Conservation (phyloP, 2,888 invertebrate species). For the Toxonevra muliebris region DNA sequence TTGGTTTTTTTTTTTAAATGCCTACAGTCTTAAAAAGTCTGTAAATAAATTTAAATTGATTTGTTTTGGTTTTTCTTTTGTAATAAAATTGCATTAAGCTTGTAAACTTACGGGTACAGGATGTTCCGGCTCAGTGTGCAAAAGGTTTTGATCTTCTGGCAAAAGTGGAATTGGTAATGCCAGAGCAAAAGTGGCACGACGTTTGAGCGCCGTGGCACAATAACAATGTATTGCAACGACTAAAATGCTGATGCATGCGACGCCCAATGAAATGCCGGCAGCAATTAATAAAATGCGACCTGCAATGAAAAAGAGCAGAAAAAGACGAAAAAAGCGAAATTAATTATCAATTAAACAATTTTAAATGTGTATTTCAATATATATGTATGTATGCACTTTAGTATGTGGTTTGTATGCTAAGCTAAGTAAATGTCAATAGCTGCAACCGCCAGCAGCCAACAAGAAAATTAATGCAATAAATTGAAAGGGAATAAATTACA, state of each 20-base stretch:
- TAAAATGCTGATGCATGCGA: constrained; percentile 57
- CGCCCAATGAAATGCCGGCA: constrained; percentile 58
- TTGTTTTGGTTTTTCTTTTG: neutral
- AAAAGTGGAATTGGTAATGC: constrained; percentile 62
- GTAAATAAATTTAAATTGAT: neutral
- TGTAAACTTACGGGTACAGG: constrained; percentile 65
- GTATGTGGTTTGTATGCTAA: too few relatives aligned
- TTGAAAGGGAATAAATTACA: too few relatives aligned
- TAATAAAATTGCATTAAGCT: neutral
- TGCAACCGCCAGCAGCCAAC: too few relatives aligned
- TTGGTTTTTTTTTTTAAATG: neutral
- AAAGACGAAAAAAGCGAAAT: constrained; percentile 41
- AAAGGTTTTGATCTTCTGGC: constrained; percentile 60
- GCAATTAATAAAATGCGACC: constrained; percentile 56
- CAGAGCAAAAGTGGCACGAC: constrained; percentile 51
- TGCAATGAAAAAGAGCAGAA: constrained; percentile 40
- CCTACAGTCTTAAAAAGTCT: neutral
- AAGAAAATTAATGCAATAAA: too few relatives aligned
- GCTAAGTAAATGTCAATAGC: too few relatives aligned
- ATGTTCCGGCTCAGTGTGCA: constrained; percentile 66
- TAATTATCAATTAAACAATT: constrained; percentile 44
- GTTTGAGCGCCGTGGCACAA: constrained; percentile 47
- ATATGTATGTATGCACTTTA: neutral
- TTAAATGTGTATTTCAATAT: constrained; percentile 44
- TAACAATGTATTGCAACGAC: constrained; percentile 54